phyloP scores from a whole-genome alignment of 2,113 vertebrate genomes.

The Lophotis ruficrista region DNA sequence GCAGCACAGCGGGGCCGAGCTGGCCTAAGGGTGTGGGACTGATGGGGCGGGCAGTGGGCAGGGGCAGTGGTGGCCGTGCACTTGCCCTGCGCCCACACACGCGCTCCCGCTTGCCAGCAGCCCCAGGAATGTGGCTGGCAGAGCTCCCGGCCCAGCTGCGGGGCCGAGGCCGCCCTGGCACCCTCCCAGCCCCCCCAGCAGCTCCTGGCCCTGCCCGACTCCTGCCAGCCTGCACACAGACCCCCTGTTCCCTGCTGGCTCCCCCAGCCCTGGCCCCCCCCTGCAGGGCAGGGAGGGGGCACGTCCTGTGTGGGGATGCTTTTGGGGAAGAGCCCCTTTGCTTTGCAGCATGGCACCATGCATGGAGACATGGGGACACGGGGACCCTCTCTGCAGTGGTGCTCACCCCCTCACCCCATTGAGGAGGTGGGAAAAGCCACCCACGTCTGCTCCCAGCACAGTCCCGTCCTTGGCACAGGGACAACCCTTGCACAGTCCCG shows the following conservation, averaged over 20 bases:
- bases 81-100: slow-evolving; percentile 26
- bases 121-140: slow-evolving; percentile 54
- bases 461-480: accelerated
- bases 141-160: slow-evolving; percentile 23
- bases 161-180: not conserved
- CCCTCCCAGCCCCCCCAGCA: not conserved
- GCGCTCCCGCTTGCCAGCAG: not conserved
- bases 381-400: not conserved
- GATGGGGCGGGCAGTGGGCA: accelerated
- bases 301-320: accelerated
- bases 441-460: not conserved
- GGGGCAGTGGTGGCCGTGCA: not conserved
- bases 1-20: not conserved
- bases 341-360: not conserved
- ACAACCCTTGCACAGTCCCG: accelerated
- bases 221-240: not conserved
- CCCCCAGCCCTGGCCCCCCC: accelerated
- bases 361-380: not conserved
- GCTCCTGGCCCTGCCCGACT: not conserved
- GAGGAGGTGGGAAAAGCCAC: not conserved
- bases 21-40: accelerated
- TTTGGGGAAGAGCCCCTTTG: not conserved
- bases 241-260: not conserved
- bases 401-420: accelerated
- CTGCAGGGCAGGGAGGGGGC: not conserved